A percentile compares a stretch with the other conserved stretches of the same genome.
Conservation (phyloP, 2,888 invertebrate genomes). For the Piscicola geometra region DNA sequence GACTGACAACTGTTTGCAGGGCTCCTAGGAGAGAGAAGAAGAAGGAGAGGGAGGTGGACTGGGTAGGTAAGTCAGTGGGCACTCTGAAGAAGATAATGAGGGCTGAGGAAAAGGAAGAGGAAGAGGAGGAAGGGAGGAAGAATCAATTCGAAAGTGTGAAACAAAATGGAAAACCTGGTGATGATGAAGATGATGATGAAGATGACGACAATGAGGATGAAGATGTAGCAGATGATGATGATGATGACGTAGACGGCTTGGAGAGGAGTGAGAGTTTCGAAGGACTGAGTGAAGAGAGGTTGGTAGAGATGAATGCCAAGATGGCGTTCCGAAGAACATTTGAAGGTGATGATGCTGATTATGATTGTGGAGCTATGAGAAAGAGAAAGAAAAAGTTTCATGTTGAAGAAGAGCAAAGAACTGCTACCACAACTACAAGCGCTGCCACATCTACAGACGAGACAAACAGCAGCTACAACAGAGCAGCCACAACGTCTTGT, state of each 20-base stretch:
- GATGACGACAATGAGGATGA: constrained; percentile 31
- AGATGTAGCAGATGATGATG: not conserved
- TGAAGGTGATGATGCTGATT: not conserved
- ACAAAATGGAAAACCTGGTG: too few relatives aligned
- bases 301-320: constrained; percentile 18
- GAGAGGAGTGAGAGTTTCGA: constrained; percentile 28
- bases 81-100: constrained; percentile 66
- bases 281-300: constrained; percentile 19
- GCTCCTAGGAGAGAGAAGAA: too few relatives aligned
- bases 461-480: not conserved
- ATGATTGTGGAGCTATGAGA: not conserved
- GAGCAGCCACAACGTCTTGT: constrained; percentile 8
- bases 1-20: not conserved
- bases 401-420: not conserved
- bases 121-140: constrained; percentile 24
- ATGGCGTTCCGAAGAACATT: not conserved
- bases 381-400: not conserved
- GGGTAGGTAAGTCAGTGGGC: too few relatives aligned
- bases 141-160: too few relatives aligned
- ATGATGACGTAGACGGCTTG: constrained; percentile 4
- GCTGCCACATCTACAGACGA: not conserved
- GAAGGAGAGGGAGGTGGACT: too few relatives aligned
- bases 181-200: constrained; percentile 35
- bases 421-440: not conserved
- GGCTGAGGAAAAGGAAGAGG: constrained; percentile 72